Evolutionary conservation across 2,113 vertebrate genomes (phyloP).

Genomic region (Xenus cinereus): DNA sequence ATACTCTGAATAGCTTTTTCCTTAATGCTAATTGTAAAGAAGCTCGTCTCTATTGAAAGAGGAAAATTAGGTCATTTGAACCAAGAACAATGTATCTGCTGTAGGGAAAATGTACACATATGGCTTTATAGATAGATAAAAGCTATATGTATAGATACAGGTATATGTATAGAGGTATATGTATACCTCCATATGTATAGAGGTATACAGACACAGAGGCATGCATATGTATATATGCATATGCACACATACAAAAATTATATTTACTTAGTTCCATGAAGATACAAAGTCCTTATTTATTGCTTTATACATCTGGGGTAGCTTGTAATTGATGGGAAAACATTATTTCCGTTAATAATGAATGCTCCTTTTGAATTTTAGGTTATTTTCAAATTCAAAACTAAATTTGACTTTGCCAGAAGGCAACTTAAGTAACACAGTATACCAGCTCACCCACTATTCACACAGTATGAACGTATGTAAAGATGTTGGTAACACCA

Average conservation of each 20-base stretch:
- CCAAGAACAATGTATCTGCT: background rate
- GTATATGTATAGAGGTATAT: background rate
- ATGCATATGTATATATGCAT: background rate
- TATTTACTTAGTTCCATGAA: background rate
- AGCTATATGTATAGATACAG: background rate
- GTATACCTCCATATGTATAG: too few species aligned
- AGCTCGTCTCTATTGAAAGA: background rate
- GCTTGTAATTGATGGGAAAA: background rate
- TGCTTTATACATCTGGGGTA: background rate
- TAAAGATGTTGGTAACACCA: background rate
- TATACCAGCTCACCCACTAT: background rate
- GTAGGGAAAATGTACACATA: background rate
- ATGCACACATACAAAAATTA: fast-evolving
- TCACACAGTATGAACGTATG: background rate
- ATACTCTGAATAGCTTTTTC: background rate
- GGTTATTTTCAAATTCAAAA: background rate
- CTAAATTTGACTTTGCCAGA: background rate
- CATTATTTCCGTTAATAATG: background rate
- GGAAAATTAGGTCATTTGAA: constrained; percentile 12
- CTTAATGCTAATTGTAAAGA: background rate
- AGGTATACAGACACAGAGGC: background rate
- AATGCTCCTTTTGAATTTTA: background rate
- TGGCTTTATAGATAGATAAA: background rate
- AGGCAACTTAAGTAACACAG: background rate
- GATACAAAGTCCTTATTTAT: background rate